A percentile compares a stretch with the other conserved stretches of the same genome.
phyloP scores from a whole-genome alignment of 2,888 invertebrate genomes.

The Xylophagus ater region DNA sequence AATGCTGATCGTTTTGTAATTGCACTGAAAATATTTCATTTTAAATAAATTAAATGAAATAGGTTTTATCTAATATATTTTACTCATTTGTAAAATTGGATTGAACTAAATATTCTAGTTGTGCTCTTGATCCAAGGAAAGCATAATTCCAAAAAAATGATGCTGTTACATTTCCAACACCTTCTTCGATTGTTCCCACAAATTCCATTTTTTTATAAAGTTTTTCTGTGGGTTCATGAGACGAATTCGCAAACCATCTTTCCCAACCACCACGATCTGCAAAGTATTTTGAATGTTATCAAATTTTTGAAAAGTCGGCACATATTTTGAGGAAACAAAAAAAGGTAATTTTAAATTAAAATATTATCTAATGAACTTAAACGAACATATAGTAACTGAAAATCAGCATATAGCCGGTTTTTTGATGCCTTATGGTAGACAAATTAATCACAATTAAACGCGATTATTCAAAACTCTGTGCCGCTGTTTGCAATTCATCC shows the following conservation, averaged over 20 bases:
- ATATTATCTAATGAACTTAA: background rate
- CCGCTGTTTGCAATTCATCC: no score
- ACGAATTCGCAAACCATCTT: conserved; percentile 57
- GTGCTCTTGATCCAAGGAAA: conserved; percentile 60
- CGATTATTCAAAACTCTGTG: no score
- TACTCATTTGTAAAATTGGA: conserved; percentile 57
- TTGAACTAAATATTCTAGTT: conserved; percentile 59
- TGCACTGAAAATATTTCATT: conserved; percentile 28
- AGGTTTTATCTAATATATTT: conserved; percentile 9
- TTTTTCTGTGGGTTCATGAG: conserved; percentile 49
- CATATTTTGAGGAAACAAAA: no score
- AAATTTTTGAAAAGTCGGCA: no score
- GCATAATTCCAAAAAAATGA: conserved; percentile 71
- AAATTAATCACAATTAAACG: no score
- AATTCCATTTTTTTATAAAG: conserved; percentile 56
- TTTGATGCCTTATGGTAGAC: no score
- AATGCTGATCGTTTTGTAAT: conserved; percentile 49
- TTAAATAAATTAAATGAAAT: background rate
- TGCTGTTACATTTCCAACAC: conserved; percentile 60
- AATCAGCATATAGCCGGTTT: no score
- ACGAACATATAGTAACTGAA: no score
- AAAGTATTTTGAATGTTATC: no score
- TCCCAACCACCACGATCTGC: conserved; percentile 67
- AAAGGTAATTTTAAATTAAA: background rate
- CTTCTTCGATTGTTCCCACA: conserved; percentile 53